A percentile compares a stretch with the other conserved stretches of the same genome.
Evolutionary conservation across 1,140 invertebrate species (phyloP).

Genomic region (Cyphomyrmex costatus): DNA sequence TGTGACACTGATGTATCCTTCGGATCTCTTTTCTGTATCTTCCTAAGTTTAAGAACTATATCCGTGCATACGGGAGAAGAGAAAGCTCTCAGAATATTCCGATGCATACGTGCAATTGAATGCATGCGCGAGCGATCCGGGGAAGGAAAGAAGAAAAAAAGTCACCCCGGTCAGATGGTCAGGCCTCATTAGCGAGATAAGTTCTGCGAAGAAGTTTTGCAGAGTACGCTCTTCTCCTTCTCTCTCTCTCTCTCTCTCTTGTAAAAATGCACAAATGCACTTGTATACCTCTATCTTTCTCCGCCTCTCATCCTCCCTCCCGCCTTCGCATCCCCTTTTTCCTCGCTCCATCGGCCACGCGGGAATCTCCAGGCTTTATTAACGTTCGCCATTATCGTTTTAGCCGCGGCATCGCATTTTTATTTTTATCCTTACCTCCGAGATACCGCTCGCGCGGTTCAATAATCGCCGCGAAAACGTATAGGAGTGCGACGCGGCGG

Average conservation of each 20-base stretch:
- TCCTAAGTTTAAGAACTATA: constrained; percentile 47
- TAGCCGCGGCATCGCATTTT: constrained; percentile 47
- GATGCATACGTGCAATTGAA: constrained; percentile 54
- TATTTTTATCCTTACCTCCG: constrained; percentile 58
- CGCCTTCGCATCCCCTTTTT: not conserved
- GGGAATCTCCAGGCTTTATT: constrained; percentile 74
- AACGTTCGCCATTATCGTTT: constrained; percentile 79
- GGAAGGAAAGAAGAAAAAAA: constrained; percentile 22
- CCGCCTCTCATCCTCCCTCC: not conserved
- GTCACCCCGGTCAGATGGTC: constrained; percentile 78
- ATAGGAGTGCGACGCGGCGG: constrained; percentile 8
- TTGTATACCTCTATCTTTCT: not conserved
- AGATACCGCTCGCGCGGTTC: constrained; percentile 61
- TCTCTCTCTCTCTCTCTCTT: not conserved
- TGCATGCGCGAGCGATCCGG: not conserved
- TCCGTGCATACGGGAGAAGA: not conserved
- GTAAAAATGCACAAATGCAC: constrained; percentile 45
- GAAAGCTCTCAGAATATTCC: constrained; percentile 51
- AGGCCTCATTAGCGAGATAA: constrained; percentile 82
- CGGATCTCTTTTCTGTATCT: not conserved
- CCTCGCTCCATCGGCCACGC: constrained; percentile 38
- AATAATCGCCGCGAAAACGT: constrained; percentile 61
- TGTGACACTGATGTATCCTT: not conserved
- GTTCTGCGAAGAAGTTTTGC: constrained; percentile 67
- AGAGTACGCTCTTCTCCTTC: constrained; percentile 9